Conservation (phyloP, 2,113 vertebrate genomes). For the Procavia capensis region DNA sequence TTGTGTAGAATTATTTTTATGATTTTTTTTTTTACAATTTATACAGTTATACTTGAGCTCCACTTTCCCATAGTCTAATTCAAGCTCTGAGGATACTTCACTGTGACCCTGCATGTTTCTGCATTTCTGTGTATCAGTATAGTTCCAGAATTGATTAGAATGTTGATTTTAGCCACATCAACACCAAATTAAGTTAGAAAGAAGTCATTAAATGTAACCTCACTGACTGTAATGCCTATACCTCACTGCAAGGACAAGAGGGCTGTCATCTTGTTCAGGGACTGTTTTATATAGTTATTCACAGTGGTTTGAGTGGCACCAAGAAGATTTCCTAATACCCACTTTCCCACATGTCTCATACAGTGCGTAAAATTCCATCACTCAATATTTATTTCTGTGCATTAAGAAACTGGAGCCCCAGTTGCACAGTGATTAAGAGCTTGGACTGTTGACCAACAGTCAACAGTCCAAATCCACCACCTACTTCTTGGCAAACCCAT, state of each 20-base stretch:
- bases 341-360: no score
- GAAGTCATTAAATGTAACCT: background rate
- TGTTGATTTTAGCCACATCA: background rate
- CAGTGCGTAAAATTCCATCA: background rate
- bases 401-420: no score
- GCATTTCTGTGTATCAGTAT: no score
- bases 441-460: no score
- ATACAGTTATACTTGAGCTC: fast-evolving
- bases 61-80: background rate
- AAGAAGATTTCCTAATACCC: background rate
- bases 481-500: no score
- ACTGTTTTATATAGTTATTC: no score
- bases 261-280: background rate
- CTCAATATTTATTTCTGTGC: background rate
- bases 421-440: no score
- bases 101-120: background rate
- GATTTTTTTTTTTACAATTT: background rate
- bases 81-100: background rate
- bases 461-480: no score
- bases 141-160: background rate
- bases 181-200: background rate
- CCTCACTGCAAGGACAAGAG: background rate
- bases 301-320: fast-evolving
- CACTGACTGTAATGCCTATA: fast-evolving
- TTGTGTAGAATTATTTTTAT: background rate